phyloP scores from a whole-genome alignment of 2,888 invertebrate genomes.

The Acanthoscelides obtectus region DNA sequence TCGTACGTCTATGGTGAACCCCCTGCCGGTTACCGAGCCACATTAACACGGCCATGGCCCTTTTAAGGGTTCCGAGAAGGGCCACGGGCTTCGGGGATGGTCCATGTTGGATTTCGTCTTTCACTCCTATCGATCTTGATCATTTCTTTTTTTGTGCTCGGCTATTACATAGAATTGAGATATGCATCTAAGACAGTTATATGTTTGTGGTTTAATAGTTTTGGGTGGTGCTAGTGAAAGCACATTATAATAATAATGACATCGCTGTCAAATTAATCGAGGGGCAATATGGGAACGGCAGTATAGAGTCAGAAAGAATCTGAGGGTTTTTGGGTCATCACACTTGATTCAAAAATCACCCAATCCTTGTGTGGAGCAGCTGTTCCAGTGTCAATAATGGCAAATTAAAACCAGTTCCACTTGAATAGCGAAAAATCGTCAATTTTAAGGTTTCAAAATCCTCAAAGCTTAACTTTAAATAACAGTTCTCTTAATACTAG shows the following conservation, averaged over 20 bases:
- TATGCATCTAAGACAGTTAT: not conserved
- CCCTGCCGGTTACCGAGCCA: not conserved
- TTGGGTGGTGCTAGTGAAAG: not conserved
- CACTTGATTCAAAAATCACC: no score
- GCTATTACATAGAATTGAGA: constrained; percentile 4
- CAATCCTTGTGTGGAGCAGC: no score
- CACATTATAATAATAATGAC: not conserved
- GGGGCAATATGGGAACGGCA: not conserved
- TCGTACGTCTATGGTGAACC: not conserved
- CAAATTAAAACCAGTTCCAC: no score
- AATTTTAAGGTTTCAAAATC: no score
- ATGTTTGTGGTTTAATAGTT: not conserved
- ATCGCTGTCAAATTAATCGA: not conserved
- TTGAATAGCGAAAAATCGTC: no score
- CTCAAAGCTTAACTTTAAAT: no score
- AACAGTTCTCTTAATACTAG: no score
- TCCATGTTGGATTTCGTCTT: not conserved
- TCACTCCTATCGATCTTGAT: not conserved
- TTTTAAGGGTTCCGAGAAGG: not conserved
- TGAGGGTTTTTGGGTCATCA: no score
- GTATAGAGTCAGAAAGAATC: not conserved
- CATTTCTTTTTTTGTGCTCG: not conserved
- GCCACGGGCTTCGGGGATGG: not conserved
- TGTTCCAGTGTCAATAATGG: no score
- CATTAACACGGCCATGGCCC: not conserved